phyloP scores from a whole-genome alignment of 2,888 invertebrate genomes.

The Acleris emargana region DNA sequence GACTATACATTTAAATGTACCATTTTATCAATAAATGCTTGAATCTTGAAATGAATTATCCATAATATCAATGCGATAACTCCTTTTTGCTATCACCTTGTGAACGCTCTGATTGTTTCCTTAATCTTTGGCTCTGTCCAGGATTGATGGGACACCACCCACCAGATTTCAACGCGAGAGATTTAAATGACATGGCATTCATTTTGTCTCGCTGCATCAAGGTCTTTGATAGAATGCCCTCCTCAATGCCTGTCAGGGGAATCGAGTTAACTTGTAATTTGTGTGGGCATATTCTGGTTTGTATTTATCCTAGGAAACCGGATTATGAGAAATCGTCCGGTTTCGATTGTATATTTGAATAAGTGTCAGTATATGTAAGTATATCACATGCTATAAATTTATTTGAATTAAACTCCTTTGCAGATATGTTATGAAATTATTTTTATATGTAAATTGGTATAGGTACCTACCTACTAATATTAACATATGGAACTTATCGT shows the following conservation, averaged over 20 bases:
- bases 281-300: constrained; percentile 18
- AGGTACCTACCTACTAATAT: too few relatives aligned
- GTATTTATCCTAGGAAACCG: constrained; percentile 1
- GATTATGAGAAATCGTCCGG: background rate
- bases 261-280: constrained; percentile 62
- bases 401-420: too few relatives aligned
- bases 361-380: background rate
- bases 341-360: background rate
- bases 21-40: too few relatives aligned
- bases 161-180: constrained; percentile 61
- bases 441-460: too few relatives aligned
- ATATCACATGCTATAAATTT: too few relatives aligned
- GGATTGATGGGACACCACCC: constrained; percentile 63
- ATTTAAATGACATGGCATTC: constrained; percentile 71
- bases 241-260: constrained; percentile 62
- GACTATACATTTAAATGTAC: too few relatives aligned
- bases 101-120: background rate
- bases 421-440: too few relatives aligned
- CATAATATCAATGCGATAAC: too few relatives aligned
- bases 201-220: constrained; percentile 62
- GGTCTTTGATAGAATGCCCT: constrained; percentile 72
- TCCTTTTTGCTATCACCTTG: too few relatives aligned
- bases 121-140: constrained; percentile 45
- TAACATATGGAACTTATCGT: too few relatives aligned
- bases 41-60: too few relatives aligned